Conservation (phyloP, 2,888 invertebrate species). For the Therioaphis trifolii region DNA sequence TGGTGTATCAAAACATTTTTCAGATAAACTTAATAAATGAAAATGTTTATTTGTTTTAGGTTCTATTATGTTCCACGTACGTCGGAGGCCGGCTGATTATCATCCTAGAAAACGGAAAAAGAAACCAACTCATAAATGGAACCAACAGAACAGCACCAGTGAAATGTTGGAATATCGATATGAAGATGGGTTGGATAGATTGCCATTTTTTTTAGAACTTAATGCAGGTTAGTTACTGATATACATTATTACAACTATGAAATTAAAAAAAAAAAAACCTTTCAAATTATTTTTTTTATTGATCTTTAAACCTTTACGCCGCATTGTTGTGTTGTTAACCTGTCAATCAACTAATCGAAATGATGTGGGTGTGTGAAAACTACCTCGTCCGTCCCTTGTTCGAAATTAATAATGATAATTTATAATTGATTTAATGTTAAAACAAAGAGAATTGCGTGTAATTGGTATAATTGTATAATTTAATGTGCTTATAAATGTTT, state of each 20-base stretch:
- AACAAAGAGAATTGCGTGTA: not conserved
- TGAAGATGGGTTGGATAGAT: conserved; percentile 71
- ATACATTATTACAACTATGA: not conserved
- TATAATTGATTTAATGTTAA: conserved; percentile 17
- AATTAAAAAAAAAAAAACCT: conserved; percentile 37
- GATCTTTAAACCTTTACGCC: conserved; percentile 10
- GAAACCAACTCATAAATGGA: conserved; percentile 75
- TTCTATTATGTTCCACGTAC: conserved; percentile 97
- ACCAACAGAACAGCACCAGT: conserved; percentile 71
- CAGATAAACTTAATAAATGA: conserved; percentile 36
- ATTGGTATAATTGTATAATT: not conserved
- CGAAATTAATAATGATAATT: conserved; percentile 52
- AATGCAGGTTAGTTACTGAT: conserved; percentile 74
- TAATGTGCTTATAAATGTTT: too few relatives aligned
- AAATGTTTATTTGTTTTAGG: conserved; percentile 72
- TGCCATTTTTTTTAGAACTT: conserved; percentile 82
- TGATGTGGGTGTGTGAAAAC: not conserved
- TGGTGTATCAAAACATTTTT: not conserved
- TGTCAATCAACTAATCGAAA: conserved; percentile 37
- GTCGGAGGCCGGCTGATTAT: conserved; percentile 90
- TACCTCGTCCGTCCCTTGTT: conserved; percentile 15
- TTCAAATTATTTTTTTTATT: conserved; percentile 50
- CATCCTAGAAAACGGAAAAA: conserved; percentile 91
- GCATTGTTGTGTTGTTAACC: conserved; percentile 34
- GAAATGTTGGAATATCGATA: conserved; percentile 70